Evolutionary conservation across 2,797 vertebrate species (phyloP), one percentile per base, ranked within the genome.

Genomic region (Eutrigla gurnardus): DNA sequence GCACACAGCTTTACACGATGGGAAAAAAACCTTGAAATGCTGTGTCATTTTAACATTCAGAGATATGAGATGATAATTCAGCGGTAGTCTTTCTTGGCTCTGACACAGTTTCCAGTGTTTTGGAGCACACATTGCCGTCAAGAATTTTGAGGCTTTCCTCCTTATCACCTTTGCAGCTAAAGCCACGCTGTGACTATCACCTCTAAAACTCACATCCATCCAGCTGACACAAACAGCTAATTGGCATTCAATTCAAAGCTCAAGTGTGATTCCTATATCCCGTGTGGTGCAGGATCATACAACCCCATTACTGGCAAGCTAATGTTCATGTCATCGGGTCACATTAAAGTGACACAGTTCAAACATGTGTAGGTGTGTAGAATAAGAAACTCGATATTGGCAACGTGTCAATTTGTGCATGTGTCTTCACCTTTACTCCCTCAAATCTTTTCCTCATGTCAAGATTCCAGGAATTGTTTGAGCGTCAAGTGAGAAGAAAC

Each of bases 231-330:
- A 25, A 25, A 25, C 25, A 25, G 25, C 25, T 25, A 25, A 25
- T 25, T 25, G 25, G 25, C 2, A 25, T 25, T 25, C 25, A 25
- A 25, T 25, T 25, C 25, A 25, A 25, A 25, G 25, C 25, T 25
- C 25, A 25, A 25, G 25, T 25, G 25, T 3, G 52, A 54, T 35
- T 54, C 14, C 3, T 54, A 54, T 35, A 14, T 33, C 12, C 13
- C 0, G 8, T 8, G 0, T 7, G 0, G 32, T 4, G 33, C 7
- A 50, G 6, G 18, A 50, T 50, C n/a, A 50, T 0, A 25, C 10
- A 35, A 15, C 14, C 33, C 14, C 0, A 53, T 35, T 15, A 54
- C 3, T 36, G 33, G 14, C 13, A 33, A 55, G 10, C 14, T 10
- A 15, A n/a, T 37, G 53, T 37, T 0, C 15, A 36, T 36, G 53